These are phyloP conservation scores for Marmota flaviventris DNA, from an alignment of 2,113 vertebrate species.

Conservation along the genomic window DNA sequence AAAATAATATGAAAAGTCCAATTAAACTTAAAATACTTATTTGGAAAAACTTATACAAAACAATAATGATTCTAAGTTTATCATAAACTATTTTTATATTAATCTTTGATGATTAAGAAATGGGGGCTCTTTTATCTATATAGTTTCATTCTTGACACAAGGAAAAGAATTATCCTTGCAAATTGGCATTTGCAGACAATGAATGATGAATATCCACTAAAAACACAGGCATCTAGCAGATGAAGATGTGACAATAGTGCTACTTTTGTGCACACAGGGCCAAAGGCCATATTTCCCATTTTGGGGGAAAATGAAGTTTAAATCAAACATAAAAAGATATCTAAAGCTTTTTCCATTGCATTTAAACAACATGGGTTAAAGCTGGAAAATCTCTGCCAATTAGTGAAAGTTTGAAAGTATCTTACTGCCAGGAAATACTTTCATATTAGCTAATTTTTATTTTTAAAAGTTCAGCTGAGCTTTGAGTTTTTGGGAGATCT, in stretches of 20 bases:
- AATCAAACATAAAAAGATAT: conserved; percentile 20
- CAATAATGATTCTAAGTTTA: conserved; percentile 1
- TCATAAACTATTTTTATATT: conserved; percentile 37
- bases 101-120: conserved; percentile 18
- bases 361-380: conserved; percentile 44
- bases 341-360: conserved; percentile 18
- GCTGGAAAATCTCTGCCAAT: conserved; percentile 53
- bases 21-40: conserved; percentile 42
- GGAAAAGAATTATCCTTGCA: neutral
- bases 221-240: neutral
- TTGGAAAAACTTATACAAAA: conserved; percentile 17
- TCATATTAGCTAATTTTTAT: conserved; percentile 55
- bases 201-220: neutral
- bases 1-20: conserved; percentile 28
- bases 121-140: neutral
- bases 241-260: neutral
- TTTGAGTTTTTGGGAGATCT: conserved; percentile 31
- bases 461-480: conserved; percentile 59
- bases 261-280: neutral
- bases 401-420: conserved; percentile 27
- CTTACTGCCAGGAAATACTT: conserved; percentile 54
- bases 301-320: neutral
- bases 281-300: neutral
- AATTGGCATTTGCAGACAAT: neutral
- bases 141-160: neutral